Evolutionary conservation across 2,113 vertebrate species (phyloP).

Genomic region (Anas platyrhynchos): DNA sequence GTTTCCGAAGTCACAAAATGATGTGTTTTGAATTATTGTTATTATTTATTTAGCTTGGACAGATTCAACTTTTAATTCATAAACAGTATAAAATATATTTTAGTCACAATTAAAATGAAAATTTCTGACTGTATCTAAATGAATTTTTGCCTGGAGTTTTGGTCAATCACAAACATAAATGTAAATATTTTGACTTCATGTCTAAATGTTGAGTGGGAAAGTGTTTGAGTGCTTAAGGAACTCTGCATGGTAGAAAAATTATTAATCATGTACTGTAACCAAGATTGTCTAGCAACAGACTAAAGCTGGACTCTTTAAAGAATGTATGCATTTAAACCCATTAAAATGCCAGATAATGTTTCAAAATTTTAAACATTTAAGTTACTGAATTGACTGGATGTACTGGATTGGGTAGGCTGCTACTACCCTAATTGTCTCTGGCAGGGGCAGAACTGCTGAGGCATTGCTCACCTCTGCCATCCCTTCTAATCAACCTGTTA

Average conservation of each 20-base stretch:
- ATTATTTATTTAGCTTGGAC: neutral
- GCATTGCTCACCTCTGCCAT: neutral
- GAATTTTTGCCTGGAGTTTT: neutral
- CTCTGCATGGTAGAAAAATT: fast-evolving
- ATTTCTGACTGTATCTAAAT: neutral
- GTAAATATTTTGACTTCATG: neutral
- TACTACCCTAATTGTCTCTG: neutral
- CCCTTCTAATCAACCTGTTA: neutral
- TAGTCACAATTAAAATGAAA: neutral
- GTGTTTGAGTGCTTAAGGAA: neutral
- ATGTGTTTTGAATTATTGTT: neutral
- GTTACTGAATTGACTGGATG: neutral
- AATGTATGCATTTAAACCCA: neutral
- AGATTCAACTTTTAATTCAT: neutral
- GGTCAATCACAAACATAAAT: neutral
- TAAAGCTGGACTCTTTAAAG: neutral
- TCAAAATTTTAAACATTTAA: neutral
- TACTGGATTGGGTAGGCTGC: neutral
- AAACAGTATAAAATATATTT: neutral
- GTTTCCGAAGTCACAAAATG: neutral
- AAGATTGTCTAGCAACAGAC: neutral
- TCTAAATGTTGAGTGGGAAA: neutral
- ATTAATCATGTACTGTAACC: neutral
- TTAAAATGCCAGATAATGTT: neutral
- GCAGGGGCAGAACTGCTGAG: neutral